phyloP scores from a whole-genome alignment of 2,888 invertebrate genomes.

The Conops quadrifasciatus region DNA sequence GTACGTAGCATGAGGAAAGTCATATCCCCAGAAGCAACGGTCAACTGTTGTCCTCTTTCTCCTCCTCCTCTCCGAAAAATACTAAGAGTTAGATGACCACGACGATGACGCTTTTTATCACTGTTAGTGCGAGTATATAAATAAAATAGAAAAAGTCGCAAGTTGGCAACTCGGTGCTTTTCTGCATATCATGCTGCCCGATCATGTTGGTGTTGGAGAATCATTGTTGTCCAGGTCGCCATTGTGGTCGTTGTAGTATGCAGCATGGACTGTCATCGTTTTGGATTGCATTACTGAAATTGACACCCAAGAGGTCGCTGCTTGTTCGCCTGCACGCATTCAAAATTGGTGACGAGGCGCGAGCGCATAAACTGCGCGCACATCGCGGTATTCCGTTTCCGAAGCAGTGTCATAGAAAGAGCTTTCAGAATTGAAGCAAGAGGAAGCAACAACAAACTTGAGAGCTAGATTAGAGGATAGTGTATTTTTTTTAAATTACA shows the following conservation, averaged over 20 bases:
- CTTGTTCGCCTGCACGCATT: constrained; percentile 21
- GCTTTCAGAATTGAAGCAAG: neutral
- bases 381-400: constrained; percentile 2
- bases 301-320: constrained; percentile 30
- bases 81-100: too few relatives aligned
- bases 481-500: too few relatives aligned
- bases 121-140: neutral
- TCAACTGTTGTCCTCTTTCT: neutral
- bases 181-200: neutral
- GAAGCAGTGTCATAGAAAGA: neutral
- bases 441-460: too few relatives aligned
- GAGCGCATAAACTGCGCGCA: constrained; percentile 2
- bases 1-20: neutral
- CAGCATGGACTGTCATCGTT: constrained; percentile 23
- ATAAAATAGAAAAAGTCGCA: neutral
- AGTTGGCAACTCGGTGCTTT: neutral
- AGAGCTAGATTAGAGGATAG: too few relatives aligned
- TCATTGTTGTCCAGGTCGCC: too few relatives aligned
- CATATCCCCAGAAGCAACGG: constrained; percentile 4
- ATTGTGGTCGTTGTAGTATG: constrained; percentile 11
- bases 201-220: neutral
- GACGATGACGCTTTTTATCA: neutral
- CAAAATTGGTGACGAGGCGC: constrained; percentile 23
- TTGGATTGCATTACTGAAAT: constrained; percentile 24
- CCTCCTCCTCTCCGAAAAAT: neutral